Evolutionary conservation across 2,888 invertebrate genomes (phyloP).

Genomic region (Chloromyia formosa): DNA sequence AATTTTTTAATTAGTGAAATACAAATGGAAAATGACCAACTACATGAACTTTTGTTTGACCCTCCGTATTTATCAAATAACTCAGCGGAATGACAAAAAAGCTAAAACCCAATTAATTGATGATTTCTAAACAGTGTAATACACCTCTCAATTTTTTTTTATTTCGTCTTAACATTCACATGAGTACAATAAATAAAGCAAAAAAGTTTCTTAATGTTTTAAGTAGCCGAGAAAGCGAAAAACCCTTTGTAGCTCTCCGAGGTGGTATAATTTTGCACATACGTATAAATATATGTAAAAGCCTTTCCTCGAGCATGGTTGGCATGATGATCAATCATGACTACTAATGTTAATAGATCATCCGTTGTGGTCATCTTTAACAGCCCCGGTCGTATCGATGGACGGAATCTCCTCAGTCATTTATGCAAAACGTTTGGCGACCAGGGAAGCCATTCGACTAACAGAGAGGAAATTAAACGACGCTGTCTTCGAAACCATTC

Average conservation of each 20-base stretch:
- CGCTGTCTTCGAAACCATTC: slow-evolving; percentile 29
- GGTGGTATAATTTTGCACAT: too few relatives aligned
- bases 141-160: too few relatives aligned
- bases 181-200: too few relatives aligned
- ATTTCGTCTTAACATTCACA: too few relatives aligned
- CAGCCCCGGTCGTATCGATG: slow-evolving; percentile 9
- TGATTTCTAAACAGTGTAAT: too few relatives aligned
- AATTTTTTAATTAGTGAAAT: too few relatives aligned
- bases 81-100: too few relatives aligned
- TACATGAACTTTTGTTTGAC: too few relatives aligned
- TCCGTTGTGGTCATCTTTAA: slow-evolving; percentile 35
- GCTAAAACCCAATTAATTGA: too few relatives aligned
- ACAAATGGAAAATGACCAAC: too few relatives aligned
- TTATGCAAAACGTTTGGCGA: slow-evolving; percentile 36
- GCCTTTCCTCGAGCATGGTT: not conserved
- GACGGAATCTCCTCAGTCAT: slow-evolving; percentile 29
- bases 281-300: not conserved
- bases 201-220: too few relatives aligned
- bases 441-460: not conserved
- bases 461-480: slow-evolving; percentile 33
- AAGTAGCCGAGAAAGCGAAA: not conserved
- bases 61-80: too few relatives aligned
- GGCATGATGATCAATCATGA: slow-evolving; percentile 28
- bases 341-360: slow-evolving; percentile 32
- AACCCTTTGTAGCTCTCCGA: not conserved